Conservation (phyloP, 2,113 vertebrate species). For the Corythaeola cristata region DNA sequence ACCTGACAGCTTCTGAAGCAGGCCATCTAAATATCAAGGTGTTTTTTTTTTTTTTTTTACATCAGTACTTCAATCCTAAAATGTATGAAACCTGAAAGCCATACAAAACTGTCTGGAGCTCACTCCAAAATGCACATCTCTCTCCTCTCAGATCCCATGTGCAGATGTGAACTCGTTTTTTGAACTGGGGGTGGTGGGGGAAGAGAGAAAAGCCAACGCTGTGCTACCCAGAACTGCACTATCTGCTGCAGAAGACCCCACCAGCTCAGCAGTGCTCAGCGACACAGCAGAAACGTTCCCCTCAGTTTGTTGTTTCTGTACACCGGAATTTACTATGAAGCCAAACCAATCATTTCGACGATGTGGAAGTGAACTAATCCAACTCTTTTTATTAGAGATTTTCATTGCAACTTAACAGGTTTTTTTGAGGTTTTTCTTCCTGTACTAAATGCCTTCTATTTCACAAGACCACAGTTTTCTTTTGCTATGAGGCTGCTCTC, state of each 20-base stretch:
- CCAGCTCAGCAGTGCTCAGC: background rate
- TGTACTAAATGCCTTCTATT: background rate
- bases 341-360: background rate
- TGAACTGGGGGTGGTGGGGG: background rate
- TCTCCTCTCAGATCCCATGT: background rate
- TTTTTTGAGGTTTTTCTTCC: background rate
- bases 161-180: background rate
- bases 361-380: background rate
- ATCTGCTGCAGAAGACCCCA: background rate
- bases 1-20: background rate
- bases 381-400: background rate
- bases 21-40: background rate
- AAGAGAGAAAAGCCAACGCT: background rate
- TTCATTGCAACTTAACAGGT: background rate
- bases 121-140: background rate
- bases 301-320: background rate
- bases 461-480: background rate
- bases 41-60: background rate
- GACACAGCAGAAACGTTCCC: fast-evolving
- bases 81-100: background rate
- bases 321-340: background rate
- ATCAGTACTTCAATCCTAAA: background rate
- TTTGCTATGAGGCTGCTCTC: background rate
- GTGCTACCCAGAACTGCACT: background rate
- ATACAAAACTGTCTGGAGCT: background rate